Conservation (phyloP, 2,113 vertebrate genomes). For the Corythaixoides concolor region DNA sequence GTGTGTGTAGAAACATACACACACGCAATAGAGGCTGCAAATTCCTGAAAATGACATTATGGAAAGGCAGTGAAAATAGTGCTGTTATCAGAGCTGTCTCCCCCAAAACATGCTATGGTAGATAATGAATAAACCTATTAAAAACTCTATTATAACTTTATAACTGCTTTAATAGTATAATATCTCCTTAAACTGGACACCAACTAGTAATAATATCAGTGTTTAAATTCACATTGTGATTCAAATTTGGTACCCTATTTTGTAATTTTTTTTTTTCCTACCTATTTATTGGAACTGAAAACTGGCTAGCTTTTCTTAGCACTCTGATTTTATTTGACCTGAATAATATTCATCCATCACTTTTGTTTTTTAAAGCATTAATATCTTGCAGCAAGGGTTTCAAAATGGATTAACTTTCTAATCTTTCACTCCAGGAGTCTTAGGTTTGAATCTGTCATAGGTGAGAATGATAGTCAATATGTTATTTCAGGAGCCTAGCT, state of each 20-base stretch:
- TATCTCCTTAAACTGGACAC: not conserved
- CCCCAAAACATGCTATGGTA: not conserved
- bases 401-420: slow-evolving; percentile 43
- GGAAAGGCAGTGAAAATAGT: not conserved
- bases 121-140: not conserved
- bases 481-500: not conserved
- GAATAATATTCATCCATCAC: slow-evolving; percentile 46
- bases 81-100: not conserved
- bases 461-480: slow-evolving; percentile 28
- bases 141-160: not conserved
- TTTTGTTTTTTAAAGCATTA: slow-evolving; percentile 49
- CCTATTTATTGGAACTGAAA: not conserved
- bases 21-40: not conserved
- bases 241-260: not conserved
- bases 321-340: slow-evolving; percentile 17
- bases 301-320: not conserved
- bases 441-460: not conserved
- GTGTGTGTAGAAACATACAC: not conserved
- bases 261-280: not conserved
- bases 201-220: not conserved
- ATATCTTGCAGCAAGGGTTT: slow-evolving; percentile 24
- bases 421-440: slow-evolving; percentile 38
- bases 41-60: not conserved
- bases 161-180: not conserved
- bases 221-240: not conserved